Percentiles rank a stretch among this genome's conserved stretches.
Conservation (phyloP, 2,888 invertebrate species). For the Raillietiella orientalis region DNA sequence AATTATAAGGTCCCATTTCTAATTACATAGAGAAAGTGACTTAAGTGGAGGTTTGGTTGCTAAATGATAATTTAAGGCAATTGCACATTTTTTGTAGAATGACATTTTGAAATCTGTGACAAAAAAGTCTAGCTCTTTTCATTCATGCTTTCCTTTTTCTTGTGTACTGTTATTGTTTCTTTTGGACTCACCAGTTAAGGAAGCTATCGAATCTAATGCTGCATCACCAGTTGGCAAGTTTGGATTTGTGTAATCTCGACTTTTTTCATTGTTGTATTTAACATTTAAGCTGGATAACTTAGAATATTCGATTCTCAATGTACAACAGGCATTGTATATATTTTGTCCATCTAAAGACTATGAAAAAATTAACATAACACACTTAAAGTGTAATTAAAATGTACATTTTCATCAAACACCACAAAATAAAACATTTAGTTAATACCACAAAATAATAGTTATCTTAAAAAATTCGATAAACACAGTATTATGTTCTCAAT, state of each 20-base stretch:
- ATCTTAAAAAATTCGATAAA: not conserved
- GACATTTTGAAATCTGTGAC: conserved; percentile 2
- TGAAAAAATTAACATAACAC: conserved; percentile 6
- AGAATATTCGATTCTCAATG: conserved; percentile 92
- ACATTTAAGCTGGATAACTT: conserved; percentile 93
- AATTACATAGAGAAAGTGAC: too few species aligned
- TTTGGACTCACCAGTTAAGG: too few species aligned
- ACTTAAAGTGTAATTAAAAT: conserved; percentile 2
- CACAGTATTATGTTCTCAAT: not conserved
- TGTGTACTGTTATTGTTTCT: not conserved
- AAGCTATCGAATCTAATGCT: conserved; percentile 17
- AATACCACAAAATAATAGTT: not conserved
- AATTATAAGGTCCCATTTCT: too few species aligned
- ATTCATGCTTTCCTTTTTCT: not conserved
- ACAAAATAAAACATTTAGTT: not conserved
- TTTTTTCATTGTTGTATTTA: conserved; percentile 99
- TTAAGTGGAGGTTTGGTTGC: too few species aligned
- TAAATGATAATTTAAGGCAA: too few species aligned
- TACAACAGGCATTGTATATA: conserved; percentile 98
- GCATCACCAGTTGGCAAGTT: conserved; percentile 78
- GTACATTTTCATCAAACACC: conserved; percentile 1
- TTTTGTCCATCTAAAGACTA: conserved; percentile 91
- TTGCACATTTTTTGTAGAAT: too few species aligned
- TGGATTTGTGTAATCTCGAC: conserved; percentile 94
- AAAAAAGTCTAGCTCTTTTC: not conserved